Base-by-base conservation (phyloP, 2,113 vertebrate genomes). In the Chionomys nivalis region DNA sequence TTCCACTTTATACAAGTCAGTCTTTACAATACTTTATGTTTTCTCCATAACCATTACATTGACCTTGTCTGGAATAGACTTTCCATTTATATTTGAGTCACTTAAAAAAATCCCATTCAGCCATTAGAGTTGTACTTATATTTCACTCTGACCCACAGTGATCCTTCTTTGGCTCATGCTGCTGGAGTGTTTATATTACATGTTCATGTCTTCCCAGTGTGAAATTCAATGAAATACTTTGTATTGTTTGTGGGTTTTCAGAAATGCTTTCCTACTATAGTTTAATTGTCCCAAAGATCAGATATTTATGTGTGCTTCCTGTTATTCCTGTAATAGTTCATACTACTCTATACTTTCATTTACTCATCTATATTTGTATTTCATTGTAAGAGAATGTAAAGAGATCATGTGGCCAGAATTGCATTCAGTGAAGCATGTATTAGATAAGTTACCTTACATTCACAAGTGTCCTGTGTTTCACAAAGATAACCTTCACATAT, bases 1-100 rank as follows among this genome's bases (percentile, higher is more conserved):
- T 79, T 58, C 58, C 58, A 14, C 52, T 95, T 95, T 91, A 85
- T 79, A 44, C 55, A 89, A 83, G 23, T 89, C 26, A 49, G 7
- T 66, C 52, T 89, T 96, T 58, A 85, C 89, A 73, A 91, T 73
- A 17, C 19, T 79, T 91, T 86, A 49, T 49, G 24, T 97, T 92
- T 97, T 92, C 36, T 92, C 24, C 85, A 31, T 96, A 86, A 92
- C 63, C 79, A 93, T 82, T 42, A 65, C 61, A 63, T 52, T 94
- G 55, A 82, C 39, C 13, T 4, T 90, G 3, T 76, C 23, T 92
- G 26, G 23, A 68, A 70, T 90, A 90, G 86, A 81, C 73, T 76
- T 86, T n/a, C n/a, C 11, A 31, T 83, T 91, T 94, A 58, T 63
- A 70, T 9, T 91, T 55, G 17, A 39, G 23, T 75, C 28, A 79